Conservation (phyloP, 2,113 vertebrate species). For the Emberiza fucata region DNA sequence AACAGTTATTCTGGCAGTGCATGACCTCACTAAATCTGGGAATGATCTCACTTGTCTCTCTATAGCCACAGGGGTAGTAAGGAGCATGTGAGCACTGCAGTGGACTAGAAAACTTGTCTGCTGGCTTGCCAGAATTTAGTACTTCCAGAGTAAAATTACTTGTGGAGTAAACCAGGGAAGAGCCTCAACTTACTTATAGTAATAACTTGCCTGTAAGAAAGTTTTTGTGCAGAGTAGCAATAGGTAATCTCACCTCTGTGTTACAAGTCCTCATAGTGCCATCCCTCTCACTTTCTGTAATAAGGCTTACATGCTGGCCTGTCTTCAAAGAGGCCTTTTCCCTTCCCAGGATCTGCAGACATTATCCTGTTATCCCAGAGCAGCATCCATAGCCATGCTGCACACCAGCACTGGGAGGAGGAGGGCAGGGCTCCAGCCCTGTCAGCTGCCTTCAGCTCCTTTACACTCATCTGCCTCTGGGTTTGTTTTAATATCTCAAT, state of each 20-base stretch:
- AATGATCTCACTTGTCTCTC: neutral
- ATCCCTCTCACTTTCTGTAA: neutral
- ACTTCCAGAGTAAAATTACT: neutral
- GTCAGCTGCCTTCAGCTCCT: neutral
- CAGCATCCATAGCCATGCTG: rapidly evolving
- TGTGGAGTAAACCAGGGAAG: neutral
- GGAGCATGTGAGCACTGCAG: neutral
- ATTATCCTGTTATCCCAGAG: neutral
- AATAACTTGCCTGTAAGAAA: neutral
- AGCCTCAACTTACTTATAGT: neutral
- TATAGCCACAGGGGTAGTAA: neutral
- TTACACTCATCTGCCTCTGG: neutral
- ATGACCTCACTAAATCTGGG: neutral
- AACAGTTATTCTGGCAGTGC: neutral
- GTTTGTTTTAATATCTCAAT: slow-evolving; percentile 18
- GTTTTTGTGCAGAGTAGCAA: neutral
- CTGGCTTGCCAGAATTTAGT: neutral
- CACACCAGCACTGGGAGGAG: rapidly evolving
- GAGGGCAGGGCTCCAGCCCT: neutral
- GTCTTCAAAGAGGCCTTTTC: neutral
- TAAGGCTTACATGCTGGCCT: neutral
- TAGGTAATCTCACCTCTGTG: neutral
- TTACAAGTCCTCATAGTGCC: neutral
- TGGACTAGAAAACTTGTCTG: neutral
- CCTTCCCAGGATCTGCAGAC: neutral